Conservation (phyloP, 2,888 invertebrate species). For the Cacoxenus indagator region DNA sequence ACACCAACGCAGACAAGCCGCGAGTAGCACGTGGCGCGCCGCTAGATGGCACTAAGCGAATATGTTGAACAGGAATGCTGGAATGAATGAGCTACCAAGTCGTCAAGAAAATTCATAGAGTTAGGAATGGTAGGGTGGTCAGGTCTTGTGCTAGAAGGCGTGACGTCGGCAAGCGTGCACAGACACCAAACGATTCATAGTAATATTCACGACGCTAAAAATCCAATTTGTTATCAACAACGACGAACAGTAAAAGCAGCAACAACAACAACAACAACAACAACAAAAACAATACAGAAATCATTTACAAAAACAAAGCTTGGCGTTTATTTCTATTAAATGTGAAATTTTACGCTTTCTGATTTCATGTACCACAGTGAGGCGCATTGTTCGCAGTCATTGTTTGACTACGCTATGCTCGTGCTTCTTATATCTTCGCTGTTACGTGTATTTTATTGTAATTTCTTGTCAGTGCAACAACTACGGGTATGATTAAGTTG, state of each 20-base stretch:
- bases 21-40: constrained; percentile 13
- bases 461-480: constrained; percentile 1
- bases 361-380: constrained; percentile 1
- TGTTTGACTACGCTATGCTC: background rate
- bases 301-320: background rate
- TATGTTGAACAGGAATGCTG: background rate
- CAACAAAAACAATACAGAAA: too few relatives aligned
- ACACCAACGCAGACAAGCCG: constrained; percentile 34
- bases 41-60: background rate
- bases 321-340: background rate
- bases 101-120: too few relatives aligned
- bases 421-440: background rate
- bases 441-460: background rate
- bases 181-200: constrained; percentile 14
- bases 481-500: background rate
- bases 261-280: constrained; percentile 19
- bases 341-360: constrained; percentile 5
- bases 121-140: too few relatives aligned
- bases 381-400: background rate
- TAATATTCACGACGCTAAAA: constrained; percentile 56
- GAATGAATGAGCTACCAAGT: too few relatives aligned
- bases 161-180: constrained; percentile 27
- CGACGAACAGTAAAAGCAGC: constrained; percentile 35
- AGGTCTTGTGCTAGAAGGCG: background rate
- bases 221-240: constrained; percentile 52